A percentile compares a stretch with the other conserved stretches of the same genome.
Conservation (phyloP, 2,888 invertebrate species). For the Eutolmus rufibarbis region DNA sequence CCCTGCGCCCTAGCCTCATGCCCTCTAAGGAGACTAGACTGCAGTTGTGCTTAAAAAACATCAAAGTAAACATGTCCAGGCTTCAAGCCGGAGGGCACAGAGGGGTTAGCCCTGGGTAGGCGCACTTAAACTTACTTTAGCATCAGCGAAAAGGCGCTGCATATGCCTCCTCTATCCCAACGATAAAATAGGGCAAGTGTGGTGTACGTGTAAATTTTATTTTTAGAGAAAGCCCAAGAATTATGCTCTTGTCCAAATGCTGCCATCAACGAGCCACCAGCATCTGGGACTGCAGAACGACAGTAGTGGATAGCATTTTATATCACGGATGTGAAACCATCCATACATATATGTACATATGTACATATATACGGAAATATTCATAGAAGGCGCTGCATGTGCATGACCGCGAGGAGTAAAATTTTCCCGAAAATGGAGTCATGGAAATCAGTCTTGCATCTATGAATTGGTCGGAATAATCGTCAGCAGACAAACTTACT, state of each 20-base stretch:
- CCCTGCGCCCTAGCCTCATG: neutral
- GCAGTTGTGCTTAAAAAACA: neutral
- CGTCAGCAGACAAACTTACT: neutral
- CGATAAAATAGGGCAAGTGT: neutral
- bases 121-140: neutral
- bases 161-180: neutral
- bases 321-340: neutral
- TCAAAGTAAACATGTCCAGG: neutral
- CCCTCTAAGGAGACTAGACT: neutral
- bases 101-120: neutral
- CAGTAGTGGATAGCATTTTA: neutral
- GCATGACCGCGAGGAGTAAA: neutral
- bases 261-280: neutral
- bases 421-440: neutral
- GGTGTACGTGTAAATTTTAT: constrained; percentile 2
- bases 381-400: neutral
- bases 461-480: neutral
- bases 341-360: neutral
- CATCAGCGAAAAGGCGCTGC: neutral
- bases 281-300: neutral
- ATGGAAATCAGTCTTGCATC: neutral
- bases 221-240: constrained; percentile 11
- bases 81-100: neutral
- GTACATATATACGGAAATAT: no score
- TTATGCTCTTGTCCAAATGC: neutral